These are phyloP conservation scores for Octomys mimax DNA, from an alignment of 2,797 vertebrate genomes.

Conservation along the genomic window DNA sequence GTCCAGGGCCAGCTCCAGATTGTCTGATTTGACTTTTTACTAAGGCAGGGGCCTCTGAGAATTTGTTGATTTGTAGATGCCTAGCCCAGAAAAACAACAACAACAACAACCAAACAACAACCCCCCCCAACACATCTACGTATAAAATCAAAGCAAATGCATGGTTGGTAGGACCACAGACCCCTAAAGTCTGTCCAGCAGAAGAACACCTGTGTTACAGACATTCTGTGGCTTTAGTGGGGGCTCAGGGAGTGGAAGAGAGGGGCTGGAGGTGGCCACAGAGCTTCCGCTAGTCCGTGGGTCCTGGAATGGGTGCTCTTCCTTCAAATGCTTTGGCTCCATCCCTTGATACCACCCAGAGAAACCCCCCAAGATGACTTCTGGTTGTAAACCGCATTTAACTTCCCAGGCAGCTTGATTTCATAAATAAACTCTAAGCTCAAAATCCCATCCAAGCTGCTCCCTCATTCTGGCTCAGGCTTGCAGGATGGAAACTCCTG, in stretches of 20 bases:
- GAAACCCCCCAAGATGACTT: neutral
- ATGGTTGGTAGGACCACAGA: neutral
- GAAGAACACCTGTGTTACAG: neutral
- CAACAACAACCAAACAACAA: too few species aligned
- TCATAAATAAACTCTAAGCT: neutral
- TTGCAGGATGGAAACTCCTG: accelerated
- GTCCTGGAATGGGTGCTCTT: neutral
- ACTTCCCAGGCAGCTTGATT: neutral
- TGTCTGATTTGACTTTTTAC: neutral
- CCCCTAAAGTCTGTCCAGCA: neutral
- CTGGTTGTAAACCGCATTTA: neutral
- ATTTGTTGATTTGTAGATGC: neutral
- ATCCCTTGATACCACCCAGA: neutral
- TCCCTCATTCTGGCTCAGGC: neutral
- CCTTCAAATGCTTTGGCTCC: neutral
- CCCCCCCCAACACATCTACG: neutral
- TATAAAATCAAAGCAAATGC: neutral
- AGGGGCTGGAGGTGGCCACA: neutral
- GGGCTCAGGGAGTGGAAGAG: neutral
- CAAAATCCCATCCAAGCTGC: neutral
- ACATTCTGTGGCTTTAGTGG: too few species aligned
- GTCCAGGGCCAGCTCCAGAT: neutral
- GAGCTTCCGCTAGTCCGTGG: neutral
- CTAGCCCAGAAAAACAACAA: neutral
- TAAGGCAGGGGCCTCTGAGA: neutral